Conservation (phyloP, 2,113 vertebrate species). For the Opisthocomus hoazin region DNA sequence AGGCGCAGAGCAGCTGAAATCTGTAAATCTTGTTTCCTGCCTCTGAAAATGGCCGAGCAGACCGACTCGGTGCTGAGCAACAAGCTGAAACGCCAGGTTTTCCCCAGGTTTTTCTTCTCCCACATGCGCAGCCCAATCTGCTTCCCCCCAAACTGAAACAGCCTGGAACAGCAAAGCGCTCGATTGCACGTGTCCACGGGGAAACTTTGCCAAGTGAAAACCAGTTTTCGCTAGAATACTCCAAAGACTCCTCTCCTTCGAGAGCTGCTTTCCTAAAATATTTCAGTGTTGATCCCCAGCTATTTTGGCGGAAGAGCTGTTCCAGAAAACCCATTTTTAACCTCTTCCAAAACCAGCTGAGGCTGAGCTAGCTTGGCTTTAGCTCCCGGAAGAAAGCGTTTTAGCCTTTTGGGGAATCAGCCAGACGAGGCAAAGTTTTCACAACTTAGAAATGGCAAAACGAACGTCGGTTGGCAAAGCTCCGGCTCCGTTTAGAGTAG, state of each 20-base stretch:
- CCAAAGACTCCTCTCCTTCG: neutral
- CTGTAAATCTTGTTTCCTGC: neutral
- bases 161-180: neutral
- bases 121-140: accelerated
- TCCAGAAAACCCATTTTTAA: neutral
- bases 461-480: accelerated
- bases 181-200: neutral
- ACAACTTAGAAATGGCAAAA: neutral
- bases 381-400: neutral
- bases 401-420: neutral
- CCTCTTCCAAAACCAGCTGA: neutral
- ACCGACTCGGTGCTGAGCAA: neutral
- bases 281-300: neutral
- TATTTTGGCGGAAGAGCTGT: neutral
- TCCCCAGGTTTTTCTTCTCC: no score
- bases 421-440: neutral
- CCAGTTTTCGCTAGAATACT: neutral
- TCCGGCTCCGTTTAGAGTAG: neutral
- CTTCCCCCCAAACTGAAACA: neutral
- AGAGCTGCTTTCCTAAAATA: neutral
- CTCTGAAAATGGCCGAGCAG: neutral
- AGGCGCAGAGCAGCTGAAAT: neutral
- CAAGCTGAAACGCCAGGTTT: neutral
- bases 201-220: neutral
- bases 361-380: neutral